Evolutionary conservation across 2,888 invertebrate species (phyloP).

Genomic region (Drosophila incognita): DNA sequence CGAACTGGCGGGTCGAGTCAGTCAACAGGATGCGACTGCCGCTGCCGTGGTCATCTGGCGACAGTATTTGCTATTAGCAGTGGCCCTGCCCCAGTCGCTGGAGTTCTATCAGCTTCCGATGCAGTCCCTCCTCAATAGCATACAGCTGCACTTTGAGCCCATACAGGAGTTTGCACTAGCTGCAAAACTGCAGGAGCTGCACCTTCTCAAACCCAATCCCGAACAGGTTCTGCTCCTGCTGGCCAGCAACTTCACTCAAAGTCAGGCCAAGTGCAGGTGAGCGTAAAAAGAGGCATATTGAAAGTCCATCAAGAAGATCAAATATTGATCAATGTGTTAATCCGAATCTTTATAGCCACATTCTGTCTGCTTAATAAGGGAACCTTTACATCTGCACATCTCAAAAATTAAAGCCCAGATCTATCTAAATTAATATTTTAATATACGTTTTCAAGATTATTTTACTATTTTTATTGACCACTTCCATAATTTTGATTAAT

Average conservation of each 20-base stretch:
- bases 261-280: slow-evolving; percentile 66
- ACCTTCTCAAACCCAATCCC: slow-evolving; percentile 61
- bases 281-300: not conserved
- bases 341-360: not conserved
- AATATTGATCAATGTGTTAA: not conserved
- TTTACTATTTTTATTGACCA: not conserved
- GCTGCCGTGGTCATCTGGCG: slow-evolving; percentile 78
- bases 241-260: slow-evolving; percentile 65
- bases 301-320: not conserved
- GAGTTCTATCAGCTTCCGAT: slow-evolving; percentile 79
- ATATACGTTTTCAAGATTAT: not conserved
- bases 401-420: too few relatives aligned
- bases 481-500: not conserved
- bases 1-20: slow-evolving; percentile 65
- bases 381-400: not conserved
- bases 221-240: slow-evolving; percentile 73
- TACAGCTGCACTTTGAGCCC: slow-evolving; percentile 63
- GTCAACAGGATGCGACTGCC: slow-evolving; percentile 47
- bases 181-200: slow-evolving; percentile 67
- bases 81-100: slow-evolving; percentile 74
- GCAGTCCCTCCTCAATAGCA: slow-evolving; percentile 48
- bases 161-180: slow-evolving; percentile 78
- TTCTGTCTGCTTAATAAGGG: not conserved
- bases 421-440: too few relatives aligned
- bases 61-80: slow-evolving; percentile 71